Percentiles rank a stretch among this genome's conserved stretches.
Evolutionary conservation across 2,888 invertebrate genomes (phyloP).

Genomic region (Caenorhabditis drosophilae): DNA sequence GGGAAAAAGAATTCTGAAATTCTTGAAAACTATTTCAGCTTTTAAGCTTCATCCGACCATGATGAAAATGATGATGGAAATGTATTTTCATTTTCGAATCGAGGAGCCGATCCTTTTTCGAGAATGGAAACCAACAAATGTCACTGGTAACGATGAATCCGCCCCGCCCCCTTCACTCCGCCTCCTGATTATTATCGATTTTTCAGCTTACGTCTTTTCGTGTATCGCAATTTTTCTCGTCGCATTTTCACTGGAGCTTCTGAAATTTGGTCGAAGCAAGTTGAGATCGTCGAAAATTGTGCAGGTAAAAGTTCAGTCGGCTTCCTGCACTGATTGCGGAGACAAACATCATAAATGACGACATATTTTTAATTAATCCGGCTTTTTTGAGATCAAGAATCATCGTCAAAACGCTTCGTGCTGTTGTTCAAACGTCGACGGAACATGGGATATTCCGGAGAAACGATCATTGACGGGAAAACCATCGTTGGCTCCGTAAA

Average conservation of each 20-base stretch:
- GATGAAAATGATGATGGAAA: slow-evolving; percentile 62
- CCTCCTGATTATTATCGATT: too few species aligned
- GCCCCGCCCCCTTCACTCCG: too few species aligned
- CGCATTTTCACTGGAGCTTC: slow-evolving; percentile 45
- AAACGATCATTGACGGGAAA: slow-evolving; percentile 12
- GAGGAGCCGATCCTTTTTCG: slow-evolving; percentile 57
- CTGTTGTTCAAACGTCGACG: slow-evolving; percentile 32
- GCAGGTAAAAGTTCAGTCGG: too few species aligned
- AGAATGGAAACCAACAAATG: slow-evolving; percentile 53
- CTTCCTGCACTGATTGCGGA: too few species aligned
- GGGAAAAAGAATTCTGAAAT: not conserved
- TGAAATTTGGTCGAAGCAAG: slow-evolving; percentile 38
- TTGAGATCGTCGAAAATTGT: not conserved
- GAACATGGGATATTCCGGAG: slow-evolving; percentile 31
- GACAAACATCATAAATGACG: too few species aligned
- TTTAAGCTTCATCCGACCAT: slow-evolving; percentile 1
- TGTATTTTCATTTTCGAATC: slow-evolving; percentile 65
- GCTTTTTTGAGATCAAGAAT: too few species aligned
- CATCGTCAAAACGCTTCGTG: too few species aligned
- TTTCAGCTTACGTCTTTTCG: slow-evolving; percentile 56
- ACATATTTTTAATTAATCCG: too few species aligned
- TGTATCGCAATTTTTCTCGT: slow-evolving; percentile 55
- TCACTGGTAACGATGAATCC: slow-evolving; percentile 41
- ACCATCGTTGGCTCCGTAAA: slow-evolving; percentile 24
- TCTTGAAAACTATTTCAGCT: not conserved